Evolutionary conservation across 2,797 vertebrate genomes (phyloP).

Genomic region (Margarornis squamiger): DNA sequence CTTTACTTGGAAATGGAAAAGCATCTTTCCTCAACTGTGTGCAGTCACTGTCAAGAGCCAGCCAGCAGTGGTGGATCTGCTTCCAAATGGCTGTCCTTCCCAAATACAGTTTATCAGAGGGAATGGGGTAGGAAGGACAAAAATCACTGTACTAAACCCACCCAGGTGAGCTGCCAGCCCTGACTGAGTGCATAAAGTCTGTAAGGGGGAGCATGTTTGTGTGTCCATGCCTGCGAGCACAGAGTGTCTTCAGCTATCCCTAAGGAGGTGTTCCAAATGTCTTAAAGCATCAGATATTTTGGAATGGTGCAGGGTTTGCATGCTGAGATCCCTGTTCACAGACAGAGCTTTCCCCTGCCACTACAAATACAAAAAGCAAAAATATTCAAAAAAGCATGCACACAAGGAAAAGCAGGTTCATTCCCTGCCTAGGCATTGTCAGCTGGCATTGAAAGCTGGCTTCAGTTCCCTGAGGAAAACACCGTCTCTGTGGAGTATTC

Average conservation of each 20-base stretch:
- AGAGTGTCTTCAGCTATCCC: neutral
- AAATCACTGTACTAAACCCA: neutral
- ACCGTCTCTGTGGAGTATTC: neutral
- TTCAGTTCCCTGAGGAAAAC: neutral
- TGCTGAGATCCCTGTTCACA: neutral
- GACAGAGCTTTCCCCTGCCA: neutral
- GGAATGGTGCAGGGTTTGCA: neutral
- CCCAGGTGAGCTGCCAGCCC: neutral
- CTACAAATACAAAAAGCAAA: neutral
- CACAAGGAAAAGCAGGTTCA: neutral
- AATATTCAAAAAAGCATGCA: accelerated
- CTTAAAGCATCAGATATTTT: neutral
- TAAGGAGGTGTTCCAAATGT: neutral
- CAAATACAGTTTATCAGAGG: neutral
- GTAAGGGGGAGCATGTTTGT: neutral
- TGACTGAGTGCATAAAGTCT: neutral
- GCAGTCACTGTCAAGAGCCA: neutral
- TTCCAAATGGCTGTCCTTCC: neutral
- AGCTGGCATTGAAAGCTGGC: neutral
- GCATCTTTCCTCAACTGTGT: neutral
- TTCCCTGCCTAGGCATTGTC: neutral
- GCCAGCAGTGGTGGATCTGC: neutral
- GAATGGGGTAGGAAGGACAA: neutral
- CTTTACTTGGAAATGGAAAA: neutral
- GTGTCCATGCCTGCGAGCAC: neutral